Conservation (phyloP, 2,113 vertebrate species). For the Anarrhichthys ocellatus region DNA sequence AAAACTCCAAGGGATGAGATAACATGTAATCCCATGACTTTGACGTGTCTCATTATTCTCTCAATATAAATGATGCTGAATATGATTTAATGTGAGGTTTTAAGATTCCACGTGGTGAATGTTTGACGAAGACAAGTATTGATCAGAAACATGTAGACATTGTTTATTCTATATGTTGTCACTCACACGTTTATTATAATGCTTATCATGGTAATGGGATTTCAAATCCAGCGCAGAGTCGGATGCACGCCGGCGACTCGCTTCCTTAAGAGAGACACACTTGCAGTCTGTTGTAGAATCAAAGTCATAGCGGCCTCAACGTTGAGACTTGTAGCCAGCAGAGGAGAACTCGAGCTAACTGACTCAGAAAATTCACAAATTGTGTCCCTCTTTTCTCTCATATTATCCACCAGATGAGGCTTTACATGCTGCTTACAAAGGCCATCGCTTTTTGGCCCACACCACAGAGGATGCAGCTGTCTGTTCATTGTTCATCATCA, state of each 20-base stretch:
- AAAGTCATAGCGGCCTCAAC: constrained; percentile 9
- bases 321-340: constrained; percentile 6
- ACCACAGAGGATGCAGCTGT: constrained; percentile 75
- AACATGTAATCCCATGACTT: constrained; percentile 41
- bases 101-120: constrained; percentile 17
- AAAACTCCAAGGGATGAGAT: constrained; percentile 12
- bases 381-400: constrained; percentile 48
- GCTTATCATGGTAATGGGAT: neutral
- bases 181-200: neutral
- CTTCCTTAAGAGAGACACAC: neutral
- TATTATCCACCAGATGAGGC: constrained; percentile 69
- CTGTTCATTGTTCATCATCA: constrained; percentile 80
- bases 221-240: neutral
- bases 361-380: constrained; percentile 62
- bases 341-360: constrained; percentile 37
- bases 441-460: constrained; percentile 62
- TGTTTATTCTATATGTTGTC: constrained; percentile 6
- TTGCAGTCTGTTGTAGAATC: constrained; percentile 8
- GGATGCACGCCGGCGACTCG: neutral
- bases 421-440: constrained; percentile 65
- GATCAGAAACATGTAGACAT: constrained; percentile 1
- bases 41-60: constrained; percentile 43
- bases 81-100: constrained; percentile 38
- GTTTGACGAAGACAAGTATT: constrained; percentile 9
- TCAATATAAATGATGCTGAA: constrained; percentile 33